Evolutionary conservation across 2,113 vertebrate species (phyloP), one percentile per base, ranked within the genome.

Genomic region (Opisthocomus hoazin): DNA sequence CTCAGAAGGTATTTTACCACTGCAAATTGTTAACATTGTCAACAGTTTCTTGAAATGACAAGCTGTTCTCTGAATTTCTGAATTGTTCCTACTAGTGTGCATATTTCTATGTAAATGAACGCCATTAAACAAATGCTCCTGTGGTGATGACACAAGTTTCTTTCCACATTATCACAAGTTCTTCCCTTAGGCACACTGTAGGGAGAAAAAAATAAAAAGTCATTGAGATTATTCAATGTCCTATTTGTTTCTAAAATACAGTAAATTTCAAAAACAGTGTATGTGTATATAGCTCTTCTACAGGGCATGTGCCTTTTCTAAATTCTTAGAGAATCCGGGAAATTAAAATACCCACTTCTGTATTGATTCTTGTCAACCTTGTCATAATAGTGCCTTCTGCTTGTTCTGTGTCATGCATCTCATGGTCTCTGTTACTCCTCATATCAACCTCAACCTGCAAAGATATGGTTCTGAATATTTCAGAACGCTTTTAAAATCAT

Each of bases 31-130:
- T 84, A 94, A 46, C 79, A 85, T 80, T 95, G 90, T 96, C 91
- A 97, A 87, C 45, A 88, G 57, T 89, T 97, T 97, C 91, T 76
- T 53, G 84, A 97, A 94, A 93, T 93, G 70, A 90, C 91, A 97
- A 96, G 88, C 88, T 94, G 86, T 89, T 96, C 97, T 65, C 84
- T 87, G 65, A 93, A 93, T 96, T 97, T 91, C 76, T 90, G 92
- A 96, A 76, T 84, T 41, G 39, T 68, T 95, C 92, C 77, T 93
- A 87, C 70, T 45, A 94, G 92, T 70, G 92, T 80, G 68, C 77
- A 79, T 90, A 94, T 95, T 97, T 97, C 91, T 93, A 97, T 97
- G 93, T 89, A 97, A 96, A 97, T 96, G 65, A 96, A 95, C 90
- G 88, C 41, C 84, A 97, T 97, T 87, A 95, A 94, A 91, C 86